phyloP scores from a whole-genome alignment of 2,113 vertebrate species.

The Peromyscus polionotus region DNA sequence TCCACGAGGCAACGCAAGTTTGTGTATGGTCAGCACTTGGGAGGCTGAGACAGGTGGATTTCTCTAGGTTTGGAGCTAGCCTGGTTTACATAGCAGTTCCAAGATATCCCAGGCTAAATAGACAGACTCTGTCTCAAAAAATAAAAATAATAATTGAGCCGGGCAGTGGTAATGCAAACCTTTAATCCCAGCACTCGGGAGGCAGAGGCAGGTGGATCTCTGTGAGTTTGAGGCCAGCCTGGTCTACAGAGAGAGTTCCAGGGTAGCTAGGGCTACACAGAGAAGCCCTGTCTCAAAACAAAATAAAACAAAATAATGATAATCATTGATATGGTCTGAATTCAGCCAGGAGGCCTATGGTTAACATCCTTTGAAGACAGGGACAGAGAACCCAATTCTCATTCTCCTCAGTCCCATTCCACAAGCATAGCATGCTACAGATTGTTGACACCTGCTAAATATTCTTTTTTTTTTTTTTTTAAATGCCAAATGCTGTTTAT shows the following conservation, averaged over 20 bases:
- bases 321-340: not conserved
- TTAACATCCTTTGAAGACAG: not conserved
- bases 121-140: not conserved
- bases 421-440: not conserved
- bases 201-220: not conserved
- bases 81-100: not conserved
- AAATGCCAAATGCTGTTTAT: no score
- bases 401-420: not conserved
- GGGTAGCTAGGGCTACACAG: not conserved
- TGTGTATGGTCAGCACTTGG: not conserved
- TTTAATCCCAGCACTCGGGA: not conserved
- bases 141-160: not conserved
- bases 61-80: not conserved
- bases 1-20: not conserved
- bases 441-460: conserved; percentile 41
- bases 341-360: not conserved
- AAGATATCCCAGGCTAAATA: not conserved
- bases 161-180: no score
- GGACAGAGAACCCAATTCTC: not conserved
- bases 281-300: not conserved
- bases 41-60: not conserved
- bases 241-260: not conserved
- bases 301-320: not conserved
- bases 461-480: not conserved
- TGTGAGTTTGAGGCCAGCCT: not conserved